A percentile compares a stretch with the other conserved stretches of the same genome.
These are phyloP conservation scores for Eciton burchellii DNA, from an alignment of 1,140 invertebrate species.

Conservation along the genomic window DNA sequence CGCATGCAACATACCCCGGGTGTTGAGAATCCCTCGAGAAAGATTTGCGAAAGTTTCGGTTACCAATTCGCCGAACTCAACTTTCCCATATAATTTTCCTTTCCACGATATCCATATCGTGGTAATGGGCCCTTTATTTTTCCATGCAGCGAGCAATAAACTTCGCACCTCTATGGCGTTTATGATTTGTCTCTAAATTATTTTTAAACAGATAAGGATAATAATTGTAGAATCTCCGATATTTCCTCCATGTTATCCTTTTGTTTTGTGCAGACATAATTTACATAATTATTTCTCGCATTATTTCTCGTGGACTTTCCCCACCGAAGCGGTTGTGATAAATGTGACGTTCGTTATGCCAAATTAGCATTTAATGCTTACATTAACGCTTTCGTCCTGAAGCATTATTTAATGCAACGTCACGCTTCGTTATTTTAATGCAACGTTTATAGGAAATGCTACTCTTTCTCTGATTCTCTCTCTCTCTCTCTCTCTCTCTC, in stretches of 20 bases:
- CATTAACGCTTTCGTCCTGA: background rate
- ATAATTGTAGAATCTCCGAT: background rate
- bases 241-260: background rate
- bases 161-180: too few species aligned
- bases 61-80: background rate
- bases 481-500: too few species aligned
- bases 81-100: background rate
- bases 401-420: background rate
- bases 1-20: slow-evolving; percentile 9
- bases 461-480: background rate
- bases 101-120: background rate
- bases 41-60: slow-evolving; percentile 19
- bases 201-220: background rate
- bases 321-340: slow-evolving; percentile 12
- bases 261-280: background rate
- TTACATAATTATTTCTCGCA: background rate
- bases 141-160: too few species aligned
- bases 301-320: slow-evolving; percentile 14
- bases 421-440: too few species aligned
- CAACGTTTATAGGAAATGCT: slow-evolving; percentile 1
- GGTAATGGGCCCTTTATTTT: background rate
- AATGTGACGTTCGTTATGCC: slow-evolving; percentile 27
- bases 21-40: slow-evolving; percentile 32
- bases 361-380: slow-evolving; percentile 60
- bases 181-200: slow-evolving; percentile 4